Evolutionary conservation across 2,113 vertebrate species (phyloP).

Genomic region (Chelonoidis abingdonii): DNA sequence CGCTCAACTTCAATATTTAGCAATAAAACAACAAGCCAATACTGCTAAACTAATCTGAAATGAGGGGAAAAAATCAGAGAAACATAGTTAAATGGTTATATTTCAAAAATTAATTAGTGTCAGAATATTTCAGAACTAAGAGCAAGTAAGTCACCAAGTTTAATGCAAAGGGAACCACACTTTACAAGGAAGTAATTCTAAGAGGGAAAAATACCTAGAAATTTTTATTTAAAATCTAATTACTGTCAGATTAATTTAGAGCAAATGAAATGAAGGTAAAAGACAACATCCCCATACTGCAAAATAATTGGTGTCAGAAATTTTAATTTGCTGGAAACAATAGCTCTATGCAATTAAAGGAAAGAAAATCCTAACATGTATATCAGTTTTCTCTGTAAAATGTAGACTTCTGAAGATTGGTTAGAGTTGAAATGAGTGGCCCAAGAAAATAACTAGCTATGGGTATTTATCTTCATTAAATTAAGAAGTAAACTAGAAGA

Average conservation of each 20-base stretch:
- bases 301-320: slow-evolving; percentile 63
- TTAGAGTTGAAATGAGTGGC: slow-evolving; percentile 20
- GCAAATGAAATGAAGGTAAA: slow-evolving; percentile 68
- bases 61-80: slow-evolving; percentile 25
- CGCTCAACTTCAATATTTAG: slow-evolving; percentile 51
- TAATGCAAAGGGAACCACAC: slow-evolving; percentile 54
- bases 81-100: slow-evolving; percentile 53
- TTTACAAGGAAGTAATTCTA: slow-evolving; percentile 52
- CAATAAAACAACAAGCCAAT: slow-evolving; percentile 54
- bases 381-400: slow-evolving; percentile 44
- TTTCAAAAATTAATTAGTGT: slow-evolving; percentile 76
- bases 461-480: background rate
- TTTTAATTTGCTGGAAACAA: slow-evolving; percentile 57
- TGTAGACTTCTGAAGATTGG: slow-evolving; percentile 37
- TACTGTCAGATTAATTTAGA: slow-evolving; percentile 63
- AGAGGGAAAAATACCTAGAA: slow-evolving; percentile 60
- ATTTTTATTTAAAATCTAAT: slow-evolving; percentile 69
- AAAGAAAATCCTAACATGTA: background rate
- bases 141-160: slow-evolving; percentile 59
- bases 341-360: slow-evolving; percentile 46
- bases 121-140: slow-evolving; percentile 62
- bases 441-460: background rate
- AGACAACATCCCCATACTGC: slow-evolving; percentile 45
- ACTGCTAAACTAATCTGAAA: slow-evolving; percentile 59
- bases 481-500: background rate